Percentiles rank a stretch among this genome's conserved stretches.
Conservation (phyloP, 2,888 invertebrate genomes). For the Coenonympha glycerion region DNA sequence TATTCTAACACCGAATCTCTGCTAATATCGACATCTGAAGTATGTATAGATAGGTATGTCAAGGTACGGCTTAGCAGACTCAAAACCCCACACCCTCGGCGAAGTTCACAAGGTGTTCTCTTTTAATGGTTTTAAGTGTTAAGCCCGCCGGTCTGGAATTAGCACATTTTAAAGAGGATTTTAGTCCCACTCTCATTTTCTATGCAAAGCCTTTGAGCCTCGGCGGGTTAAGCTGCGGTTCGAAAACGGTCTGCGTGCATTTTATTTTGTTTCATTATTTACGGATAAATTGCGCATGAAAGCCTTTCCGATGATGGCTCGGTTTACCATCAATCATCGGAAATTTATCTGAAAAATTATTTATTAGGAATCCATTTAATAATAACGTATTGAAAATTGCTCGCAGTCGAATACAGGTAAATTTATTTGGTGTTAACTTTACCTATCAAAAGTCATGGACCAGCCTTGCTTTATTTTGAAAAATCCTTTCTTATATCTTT, state of each 20-base stretch:
- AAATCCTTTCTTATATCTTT: no score
- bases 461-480: no score
- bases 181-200: slow-evolving; percentile 52
- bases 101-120: slow-evolving; percentile 23
- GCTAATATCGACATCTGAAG: no score
- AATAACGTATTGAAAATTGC: no score
- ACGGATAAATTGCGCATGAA: slow-evolving; percentile 5
- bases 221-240: slow-evolving; percentile 29
- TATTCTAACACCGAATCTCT: no score
- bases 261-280: slow-evolving; percentile 9
- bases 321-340: slow-evolving; percentile 1
- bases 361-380: no score
- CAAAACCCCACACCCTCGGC: neutral
- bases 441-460: no score
- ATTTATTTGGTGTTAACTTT: no score
- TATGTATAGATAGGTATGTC: no score
- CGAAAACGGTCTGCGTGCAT: slow-evolving; percentile 16
- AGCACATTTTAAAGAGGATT: slow-evolving; percentile 54
- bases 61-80: neutral
- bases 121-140: slow-evolving; percentile 43
- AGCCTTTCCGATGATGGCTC: slow-evolving; percentile 1
- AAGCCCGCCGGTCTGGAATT: slow-evolving; percentile 39
- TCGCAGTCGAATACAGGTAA: no score
- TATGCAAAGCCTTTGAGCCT: slow-evolving; percentile 57
- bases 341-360: neutral